phyloP scores from a whole-genome alignment of 2,113 vertebrate genomes.

The Oreotrochilus melanogaster region DNA sequence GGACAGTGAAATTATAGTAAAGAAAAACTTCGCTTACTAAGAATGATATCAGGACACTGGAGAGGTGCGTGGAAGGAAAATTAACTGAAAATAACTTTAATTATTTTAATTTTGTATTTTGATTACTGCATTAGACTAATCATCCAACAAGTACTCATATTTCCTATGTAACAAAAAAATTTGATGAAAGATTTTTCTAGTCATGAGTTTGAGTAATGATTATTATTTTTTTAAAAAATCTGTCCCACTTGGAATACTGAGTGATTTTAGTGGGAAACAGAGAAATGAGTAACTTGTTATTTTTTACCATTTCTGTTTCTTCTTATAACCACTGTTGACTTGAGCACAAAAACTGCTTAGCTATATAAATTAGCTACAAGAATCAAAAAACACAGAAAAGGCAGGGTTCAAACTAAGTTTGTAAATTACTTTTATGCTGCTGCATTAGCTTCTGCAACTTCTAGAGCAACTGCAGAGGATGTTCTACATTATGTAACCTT shows the following conservation, averaged over 20 bases:
- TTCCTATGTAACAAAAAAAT: not conserved
- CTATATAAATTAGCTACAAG: not conserved
- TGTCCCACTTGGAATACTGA: not conserved
- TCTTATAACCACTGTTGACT: not conserved
- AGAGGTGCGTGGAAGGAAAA: not conserved
- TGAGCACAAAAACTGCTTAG: not conserved
- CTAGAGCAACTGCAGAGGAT: not conserved
- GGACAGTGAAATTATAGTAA: not conserved
- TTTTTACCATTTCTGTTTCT: not conserved
- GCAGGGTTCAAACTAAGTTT: not conserved
- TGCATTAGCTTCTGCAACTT: not conserved
- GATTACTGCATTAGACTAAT: not conserved
- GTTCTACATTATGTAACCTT: not conserved
- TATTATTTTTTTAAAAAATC: not conserved
- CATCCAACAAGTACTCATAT: not conserved
- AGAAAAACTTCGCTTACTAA: not conserved
- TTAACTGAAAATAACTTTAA: not conserved
- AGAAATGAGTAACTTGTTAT: not conserved
- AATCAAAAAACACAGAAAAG: not conserved
- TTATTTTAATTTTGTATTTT: not conserved
- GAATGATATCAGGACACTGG: not conserved
- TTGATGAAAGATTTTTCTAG: not conserved
- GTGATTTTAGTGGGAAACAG: not conserved
- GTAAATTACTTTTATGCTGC: not conserved
- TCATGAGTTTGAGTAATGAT: not conserved